A percentile compares a stretch with the other conserved stretches of the same genome.
Evolutionary conservation across 2,797 vertebrate species (phyloP).

Genomic region (Poeciliopsis presidionis): DNA sequence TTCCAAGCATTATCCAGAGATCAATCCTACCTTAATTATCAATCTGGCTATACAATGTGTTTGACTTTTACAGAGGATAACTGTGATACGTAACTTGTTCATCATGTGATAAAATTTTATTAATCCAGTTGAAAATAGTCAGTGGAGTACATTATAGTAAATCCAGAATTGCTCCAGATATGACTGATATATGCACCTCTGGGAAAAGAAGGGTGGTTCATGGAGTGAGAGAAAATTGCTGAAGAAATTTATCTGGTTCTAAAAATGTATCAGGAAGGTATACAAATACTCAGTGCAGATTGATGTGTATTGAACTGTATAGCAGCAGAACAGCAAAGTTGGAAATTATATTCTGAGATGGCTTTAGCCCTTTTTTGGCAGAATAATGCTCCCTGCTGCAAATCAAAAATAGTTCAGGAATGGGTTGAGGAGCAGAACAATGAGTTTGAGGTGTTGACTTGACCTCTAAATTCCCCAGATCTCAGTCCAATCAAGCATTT

Average conservation of each 20-base stretch:
- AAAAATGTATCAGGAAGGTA: neutral
- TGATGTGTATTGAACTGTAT: neutral
- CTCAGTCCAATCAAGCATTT: neutral
- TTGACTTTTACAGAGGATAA: neutral
- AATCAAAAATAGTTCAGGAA: neutral
- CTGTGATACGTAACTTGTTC: neutral
- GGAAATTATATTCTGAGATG: neutral
- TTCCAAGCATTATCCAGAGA: slow-evolving; percentile 4
- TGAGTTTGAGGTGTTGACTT: neutral
- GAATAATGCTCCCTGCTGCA: neutral
- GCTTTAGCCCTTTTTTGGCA: neutral
- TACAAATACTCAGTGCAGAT: neutral
- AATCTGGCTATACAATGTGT: neutral
- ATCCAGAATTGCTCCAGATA: neutral
- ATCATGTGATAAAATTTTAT: neutral
- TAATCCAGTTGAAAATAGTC: neutral
- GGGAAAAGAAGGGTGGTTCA: neutral
- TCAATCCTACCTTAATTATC: slow-evolving; percentile 5
- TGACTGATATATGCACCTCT: neutral
- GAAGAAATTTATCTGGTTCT: neutral
- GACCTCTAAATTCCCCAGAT: neutral
- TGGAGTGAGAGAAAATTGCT: neutral
- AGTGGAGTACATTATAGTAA: neutral
- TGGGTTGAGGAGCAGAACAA: neutral
- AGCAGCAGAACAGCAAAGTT: neutral